These are phyloP conservation scores for Poecilobothrus nobilitatus DNA, from an alignment of 2,888 invertebrate species.

Conservation along the genomic window DNA sequence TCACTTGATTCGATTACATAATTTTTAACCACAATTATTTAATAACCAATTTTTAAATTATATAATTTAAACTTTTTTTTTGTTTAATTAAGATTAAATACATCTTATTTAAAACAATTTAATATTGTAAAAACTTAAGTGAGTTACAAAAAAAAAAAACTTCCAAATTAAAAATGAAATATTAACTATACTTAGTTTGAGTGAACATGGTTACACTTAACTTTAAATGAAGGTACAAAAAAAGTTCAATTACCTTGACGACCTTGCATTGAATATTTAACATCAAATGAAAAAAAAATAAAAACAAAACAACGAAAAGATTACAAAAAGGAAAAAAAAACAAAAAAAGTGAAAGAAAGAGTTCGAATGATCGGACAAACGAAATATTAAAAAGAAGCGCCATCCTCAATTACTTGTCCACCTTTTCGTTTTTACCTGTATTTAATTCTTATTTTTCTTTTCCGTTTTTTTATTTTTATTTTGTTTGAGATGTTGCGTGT, in stretches of 20 bases:
- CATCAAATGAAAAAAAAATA: not conserved
- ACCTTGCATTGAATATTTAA: not conserved
- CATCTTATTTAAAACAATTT: no score
- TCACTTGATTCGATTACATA: no score
- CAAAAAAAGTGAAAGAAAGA: not conserved
- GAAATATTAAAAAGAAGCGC: not conserved
- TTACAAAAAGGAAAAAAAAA: not conserved
- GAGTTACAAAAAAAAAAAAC: no score
- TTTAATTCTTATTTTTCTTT: not conserved
- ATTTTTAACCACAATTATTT: no score
- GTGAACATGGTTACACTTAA: no score
- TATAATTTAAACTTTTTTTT: no score
- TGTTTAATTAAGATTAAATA: no score
- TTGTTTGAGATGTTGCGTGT: not conserved
- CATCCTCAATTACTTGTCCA: slow-evolving; percentile 2
- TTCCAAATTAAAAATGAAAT: no score
- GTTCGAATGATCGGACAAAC: no score
- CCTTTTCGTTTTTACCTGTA: not conserved
- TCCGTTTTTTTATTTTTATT: not conserved
- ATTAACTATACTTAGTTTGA: no score
- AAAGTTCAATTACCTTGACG: not conserved
- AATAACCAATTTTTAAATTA: no score
- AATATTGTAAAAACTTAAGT: no score
- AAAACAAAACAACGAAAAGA: not conserved
- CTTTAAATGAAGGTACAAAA: not conserved